A percentile compares a stretch with the other conserved stretches of the same genome.
These are phyloP conservation scores for Panthera uncia DNA, from an alignment of 2,113 vertebrate species.

Conservation along the genomic window DNA sequence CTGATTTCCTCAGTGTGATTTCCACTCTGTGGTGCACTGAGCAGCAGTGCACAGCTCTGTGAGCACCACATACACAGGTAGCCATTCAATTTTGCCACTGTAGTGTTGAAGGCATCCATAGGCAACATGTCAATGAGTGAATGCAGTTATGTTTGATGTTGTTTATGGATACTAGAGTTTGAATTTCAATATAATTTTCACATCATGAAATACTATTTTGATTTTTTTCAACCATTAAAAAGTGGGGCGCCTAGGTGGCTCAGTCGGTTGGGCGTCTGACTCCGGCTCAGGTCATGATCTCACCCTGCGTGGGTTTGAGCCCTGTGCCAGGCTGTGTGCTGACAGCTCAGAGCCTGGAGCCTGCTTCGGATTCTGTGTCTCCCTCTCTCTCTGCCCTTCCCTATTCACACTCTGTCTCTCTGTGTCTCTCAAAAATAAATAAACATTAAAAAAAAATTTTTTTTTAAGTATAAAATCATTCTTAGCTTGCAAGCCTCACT, in stretches of 20 bases:
- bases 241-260: neutral
- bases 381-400: too few species aligned
- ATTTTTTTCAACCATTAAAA: neutral
- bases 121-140: neutral
- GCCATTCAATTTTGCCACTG: neutral
- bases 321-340: too few species aligned
- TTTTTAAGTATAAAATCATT: neutral
- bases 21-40: neutral
- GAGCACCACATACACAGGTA: neutral
- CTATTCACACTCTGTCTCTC: too few species aligned
- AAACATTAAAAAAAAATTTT: too few species aligned
- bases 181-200: neutral
- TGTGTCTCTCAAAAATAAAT: too few species aligned
- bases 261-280: too few species aligned
- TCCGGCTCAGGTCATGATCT: too few species aligned
- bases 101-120: neutral
- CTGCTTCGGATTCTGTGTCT: too few species aligned
- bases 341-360: too few species aligned
- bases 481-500: neutral
- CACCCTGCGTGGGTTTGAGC: too few species aligned
- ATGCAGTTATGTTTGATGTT: neutral
- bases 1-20: neutral
- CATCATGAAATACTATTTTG: neutral
- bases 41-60: neutral
- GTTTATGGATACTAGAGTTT: neutral